These are phyloP conservation scores for Micronycteris hirsuta DNA, from an alignment of 2,113 vertebrate species.

Conservation along the genomic window DNA sequence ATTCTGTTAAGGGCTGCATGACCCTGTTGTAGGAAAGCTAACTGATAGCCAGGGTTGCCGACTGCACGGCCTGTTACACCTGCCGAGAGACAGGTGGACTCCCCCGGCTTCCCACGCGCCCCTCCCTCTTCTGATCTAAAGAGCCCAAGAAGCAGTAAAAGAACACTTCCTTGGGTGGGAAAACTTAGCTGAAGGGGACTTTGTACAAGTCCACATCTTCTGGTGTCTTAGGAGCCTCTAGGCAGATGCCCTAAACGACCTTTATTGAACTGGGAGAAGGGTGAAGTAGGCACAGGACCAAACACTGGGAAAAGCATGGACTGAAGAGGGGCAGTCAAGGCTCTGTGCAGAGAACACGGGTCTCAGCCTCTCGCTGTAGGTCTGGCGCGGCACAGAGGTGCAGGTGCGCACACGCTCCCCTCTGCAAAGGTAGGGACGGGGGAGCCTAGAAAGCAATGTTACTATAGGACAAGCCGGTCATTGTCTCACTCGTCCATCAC, in stretches of 20 bases:
- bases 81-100: background rate
- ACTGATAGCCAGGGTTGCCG: background rate
- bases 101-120: background rate
- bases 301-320: background rate
- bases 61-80: background rate
- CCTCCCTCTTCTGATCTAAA: background rate
- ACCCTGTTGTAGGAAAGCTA: background rate
- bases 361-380: background rate
- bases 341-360: background rate
- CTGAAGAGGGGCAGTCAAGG: background rate
- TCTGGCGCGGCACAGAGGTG: background rate
- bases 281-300: background rate
- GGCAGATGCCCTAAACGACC: background rate
- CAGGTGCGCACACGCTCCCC: accelerated
- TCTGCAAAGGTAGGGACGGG: background rate
- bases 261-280: background rate
- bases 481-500: background rate
- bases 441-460: background rate
- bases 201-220: background rate
- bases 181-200: background rate
- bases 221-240: background rate
- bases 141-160: background rate
- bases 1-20: background rate
- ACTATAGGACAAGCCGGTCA: background rate
- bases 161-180: background rate